phyloP scores from a whole-genome alignment of 2,888 invertebrate genomes.

The Epistrophe grossulariae region DNA sequence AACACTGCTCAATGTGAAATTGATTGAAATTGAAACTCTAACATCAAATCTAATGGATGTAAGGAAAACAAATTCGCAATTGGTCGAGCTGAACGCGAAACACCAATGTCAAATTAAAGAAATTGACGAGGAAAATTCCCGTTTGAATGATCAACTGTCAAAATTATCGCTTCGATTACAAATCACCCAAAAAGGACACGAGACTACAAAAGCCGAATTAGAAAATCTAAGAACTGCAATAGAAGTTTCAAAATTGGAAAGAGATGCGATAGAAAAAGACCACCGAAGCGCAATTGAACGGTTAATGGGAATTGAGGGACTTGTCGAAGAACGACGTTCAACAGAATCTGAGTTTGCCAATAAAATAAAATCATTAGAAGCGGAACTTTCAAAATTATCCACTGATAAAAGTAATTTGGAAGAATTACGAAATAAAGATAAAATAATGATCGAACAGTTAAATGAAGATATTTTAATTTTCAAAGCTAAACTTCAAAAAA shows the following conservation, averaged over 20 bases:
- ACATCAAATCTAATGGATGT: constrained; percentile 67
- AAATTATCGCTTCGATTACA: constrained; percentile 75
- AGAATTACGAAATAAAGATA: constrained; percentile 74
- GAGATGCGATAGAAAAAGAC: constrained; percentile 75
- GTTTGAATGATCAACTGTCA: constrained; percentile 76
- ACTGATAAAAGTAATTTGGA: constrained; percentile 63
- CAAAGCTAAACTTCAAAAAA: constrained; percentile 81
- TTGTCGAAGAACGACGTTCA: constrained; percentile 65
- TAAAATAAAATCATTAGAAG: constrained; percentile 73
- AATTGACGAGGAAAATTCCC: constrained; percentile 75
- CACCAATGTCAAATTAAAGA: constrained; percentile 58
- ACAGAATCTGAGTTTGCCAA: constrained; percentile 67
- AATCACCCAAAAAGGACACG: constrained; percentile 74
- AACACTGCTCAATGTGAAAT: constrained; percentile 59
- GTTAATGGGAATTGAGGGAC: constrained; percentile 74
- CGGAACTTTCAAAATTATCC: constrained; percentile 59
- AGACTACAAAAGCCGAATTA: constrained; percentile 75
- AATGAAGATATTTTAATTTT: constrained; percentile 80
- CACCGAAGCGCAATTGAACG: constrained; percentile 72
- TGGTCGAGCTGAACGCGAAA: constrained; percentile 72
- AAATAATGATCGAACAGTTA: constrained; percentile 76
- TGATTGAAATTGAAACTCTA: constrained; percentile 58
- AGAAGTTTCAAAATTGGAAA: constrained; percentile 70
- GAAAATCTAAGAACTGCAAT: constrained; percentile 73
- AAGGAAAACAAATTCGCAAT: constrained; percentile 46